These are phyloP conservation scores for Caenorhabditis becei DNA, from an alignment of 2,888 invertebrate genomes.

Conservation along the genomic window DNA sequence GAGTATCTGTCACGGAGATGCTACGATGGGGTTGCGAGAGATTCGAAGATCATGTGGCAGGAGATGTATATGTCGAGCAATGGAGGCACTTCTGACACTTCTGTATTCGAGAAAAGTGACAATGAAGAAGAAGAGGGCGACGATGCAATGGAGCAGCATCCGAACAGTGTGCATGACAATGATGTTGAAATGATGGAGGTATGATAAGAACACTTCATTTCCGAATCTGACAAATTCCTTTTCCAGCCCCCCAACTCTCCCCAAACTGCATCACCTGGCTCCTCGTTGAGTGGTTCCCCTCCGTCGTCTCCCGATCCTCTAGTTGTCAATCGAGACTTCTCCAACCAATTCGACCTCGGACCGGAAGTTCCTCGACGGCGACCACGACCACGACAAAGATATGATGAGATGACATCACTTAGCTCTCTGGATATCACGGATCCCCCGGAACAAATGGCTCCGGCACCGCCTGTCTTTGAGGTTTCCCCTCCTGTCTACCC, in stretches of 20 bases:
- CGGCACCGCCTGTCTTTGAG: neutral
- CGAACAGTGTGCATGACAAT: neutral
- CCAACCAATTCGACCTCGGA: neutral
- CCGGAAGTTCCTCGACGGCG: neutral
- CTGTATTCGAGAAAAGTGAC: neutral
- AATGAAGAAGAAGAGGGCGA: neutral
- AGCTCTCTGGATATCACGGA: neutral
- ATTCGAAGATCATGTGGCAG: neutral
- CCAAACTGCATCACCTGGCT: neutral
- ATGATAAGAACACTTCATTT: neutral
- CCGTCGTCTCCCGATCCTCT: neutral
- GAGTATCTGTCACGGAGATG: neutral
- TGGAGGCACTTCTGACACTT: neutral
- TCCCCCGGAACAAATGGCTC: neutral
- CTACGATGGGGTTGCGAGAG: neutral
- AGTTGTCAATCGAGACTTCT: neutral
- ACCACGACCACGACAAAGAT: too few relatives aligned
- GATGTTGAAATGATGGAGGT: neutral
- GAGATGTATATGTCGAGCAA: neutral
- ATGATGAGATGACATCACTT: neutral
- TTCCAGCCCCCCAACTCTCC: conserved; percentile 3
- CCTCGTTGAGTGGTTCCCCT: neutral
- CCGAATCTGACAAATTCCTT: neutral
- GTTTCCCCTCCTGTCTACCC: neutral
- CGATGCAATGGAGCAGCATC: too few relatives aligned